Base-by-base conservation (phyloP, 2,888 invertebrate genomes). In the Nymphalis c-album region DNA sequence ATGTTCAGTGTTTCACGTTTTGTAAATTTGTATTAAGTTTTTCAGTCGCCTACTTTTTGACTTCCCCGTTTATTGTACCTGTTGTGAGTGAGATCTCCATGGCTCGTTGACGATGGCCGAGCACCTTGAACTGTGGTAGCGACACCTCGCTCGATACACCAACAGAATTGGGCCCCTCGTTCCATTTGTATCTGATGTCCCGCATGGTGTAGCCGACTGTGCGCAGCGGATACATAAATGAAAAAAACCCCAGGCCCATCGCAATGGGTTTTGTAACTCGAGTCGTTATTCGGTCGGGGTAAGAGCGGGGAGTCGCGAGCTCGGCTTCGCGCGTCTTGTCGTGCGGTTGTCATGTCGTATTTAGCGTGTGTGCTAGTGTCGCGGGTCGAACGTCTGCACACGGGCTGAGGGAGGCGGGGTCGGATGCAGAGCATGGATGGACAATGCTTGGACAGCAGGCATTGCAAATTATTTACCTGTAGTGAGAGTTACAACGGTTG, bases 181-280 rank as follows among this genome's bases (percentile, higher is more conserved):
- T 97, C 98, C 98, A 98, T 93, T 97, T 97, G 96, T 98, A 98
- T 88, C 97, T 96, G 95, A 98, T 98, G 95, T 98, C 98, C 94
- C 97, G 95, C 97, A 97, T 98, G 93, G 98, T 98, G 96, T 98
- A 98, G 95, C 98, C 98, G 96, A 98, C 98, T 98, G 95, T 93
- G 87, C 90, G 90, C 88, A 89, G 88, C 90, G 89, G 88, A 91
- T 84, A 90, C 87, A 89, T 86, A 87, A 85, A 90, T 90, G 84
- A 89, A 90, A 90, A 47, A 57, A 84, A 86, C 90, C 92, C 92
- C 88, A 87, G 90, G 89, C 92, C 92, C 92, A 91, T 92, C 85
- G 84, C 90, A 92, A 80, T 92, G 92, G 92, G 92, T 92, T 91
- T 92, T 93, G 81, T 78, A 83, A 86, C 86, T 85, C 87, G 88